Evolutionary conservation across 2,113 vertebrate genomes (phyloP).

Genomic region (Pachycephala philippinensis): DNA sequence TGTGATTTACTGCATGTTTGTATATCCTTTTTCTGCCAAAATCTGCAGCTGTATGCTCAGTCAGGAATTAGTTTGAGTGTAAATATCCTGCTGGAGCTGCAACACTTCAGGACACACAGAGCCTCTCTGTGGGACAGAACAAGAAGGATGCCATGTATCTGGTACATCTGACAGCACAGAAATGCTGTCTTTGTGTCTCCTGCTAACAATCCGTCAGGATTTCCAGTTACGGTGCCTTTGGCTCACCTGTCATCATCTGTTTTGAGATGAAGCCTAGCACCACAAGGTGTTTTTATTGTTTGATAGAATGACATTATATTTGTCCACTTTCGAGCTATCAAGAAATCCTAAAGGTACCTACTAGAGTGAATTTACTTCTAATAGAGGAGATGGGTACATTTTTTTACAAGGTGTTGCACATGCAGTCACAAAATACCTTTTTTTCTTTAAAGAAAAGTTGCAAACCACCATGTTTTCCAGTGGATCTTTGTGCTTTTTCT

Average conservation of each 20-base stretch:
- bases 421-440: background rate
- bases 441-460: background rate
- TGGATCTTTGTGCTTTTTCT: background rate
- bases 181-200: background rate
- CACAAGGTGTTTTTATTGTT: background rate
- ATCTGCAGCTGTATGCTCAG: background rate
- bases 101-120: background rate
- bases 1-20: background rate
- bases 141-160: background rate
- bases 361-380: background rate
- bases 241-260: background rate
- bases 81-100: background rate
- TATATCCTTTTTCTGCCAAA: background rate
- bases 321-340: background rate
- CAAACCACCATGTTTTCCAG: background rate
- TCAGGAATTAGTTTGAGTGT: background rate
- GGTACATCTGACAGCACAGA: background rate
- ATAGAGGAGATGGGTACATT: background rate
- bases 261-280: background rate
- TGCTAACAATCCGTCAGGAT: background rate
- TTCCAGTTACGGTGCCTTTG: background rate
- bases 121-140: background rate
- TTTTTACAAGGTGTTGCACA: background rate
- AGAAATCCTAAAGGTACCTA: background rate
- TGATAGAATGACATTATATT: background rate